Conservation (phyloP, 2,113 vertebrate genomes). For the Vombatus ursinus region DNA sequence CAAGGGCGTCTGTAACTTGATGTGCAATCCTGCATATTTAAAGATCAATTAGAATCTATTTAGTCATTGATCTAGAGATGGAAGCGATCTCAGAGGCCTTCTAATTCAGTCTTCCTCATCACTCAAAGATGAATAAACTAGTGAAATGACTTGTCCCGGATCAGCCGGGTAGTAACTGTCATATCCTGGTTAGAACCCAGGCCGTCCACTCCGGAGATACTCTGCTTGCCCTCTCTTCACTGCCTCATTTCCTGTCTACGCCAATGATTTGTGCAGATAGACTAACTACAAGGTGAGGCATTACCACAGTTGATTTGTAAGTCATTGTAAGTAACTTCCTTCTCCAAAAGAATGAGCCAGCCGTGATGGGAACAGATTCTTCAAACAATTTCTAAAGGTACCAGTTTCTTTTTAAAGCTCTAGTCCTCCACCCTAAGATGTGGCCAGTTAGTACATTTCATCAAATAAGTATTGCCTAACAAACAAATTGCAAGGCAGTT, state of each 20-base stretch:
- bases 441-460: not conserved
- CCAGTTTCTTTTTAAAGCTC: not conserved
- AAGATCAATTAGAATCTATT: not conserved
- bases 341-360: not conserved
- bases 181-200: not conserved
- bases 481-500: not conserved
- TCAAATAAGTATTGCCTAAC: not conserved
- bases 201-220: not conserved
- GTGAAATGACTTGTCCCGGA: not conserved
- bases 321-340: not conserved
- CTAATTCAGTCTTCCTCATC: not conserved
- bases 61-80: not conserved
- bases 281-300: not conserved
- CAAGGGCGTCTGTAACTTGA: not conserved
- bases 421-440: not conserved
- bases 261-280: not conserved
- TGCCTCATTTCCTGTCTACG: not conserved
- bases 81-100: not conserved
- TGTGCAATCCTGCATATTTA: not conserved
- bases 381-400: not conserved
- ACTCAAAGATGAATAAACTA: not conserved
- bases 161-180: not conserved
- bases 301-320: not conserved
- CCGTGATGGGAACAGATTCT: not conserved
- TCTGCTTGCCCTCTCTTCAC: not conserved